Conservation (phyloP, 2,888 invertebrate species). For the Trisateles emortualis region DNA sequence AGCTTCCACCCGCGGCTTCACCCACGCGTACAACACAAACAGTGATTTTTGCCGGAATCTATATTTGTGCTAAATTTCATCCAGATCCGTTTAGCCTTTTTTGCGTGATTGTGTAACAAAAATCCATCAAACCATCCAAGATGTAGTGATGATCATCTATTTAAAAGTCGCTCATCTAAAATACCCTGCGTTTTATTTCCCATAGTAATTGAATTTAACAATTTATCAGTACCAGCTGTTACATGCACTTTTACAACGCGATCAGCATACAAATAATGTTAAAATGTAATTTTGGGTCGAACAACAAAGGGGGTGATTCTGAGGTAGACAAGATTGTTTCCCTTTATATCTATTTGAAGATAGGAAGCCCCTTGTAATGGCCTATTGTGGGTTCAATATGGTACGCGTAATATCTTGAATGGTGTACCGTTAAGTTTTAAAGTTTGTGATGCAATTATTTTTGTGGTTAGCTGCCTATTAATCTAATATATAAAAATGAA, state of each 20-base stretch:
- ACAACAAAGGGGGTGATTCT: constrained; percentile 12
- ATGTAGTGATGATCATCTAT: too few relatives aligned
- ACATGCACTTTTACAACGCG: constrained; percentile 1
- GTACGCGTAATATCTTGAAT: constrained; percentile 17
- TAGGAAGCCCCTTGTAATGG: constrained; percentile 26
- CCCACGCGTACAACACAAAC: too few relatives aligned
- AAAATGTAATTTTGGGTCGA: constrained; percentile 14
- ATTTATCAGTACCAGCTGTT: constrained; percentile 2
- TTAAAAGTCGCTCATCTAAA: too few relatives aligned
- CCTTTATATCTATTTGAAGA: constrained; percentile 26
- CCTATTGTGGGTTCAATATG: constrained; percentile 29
- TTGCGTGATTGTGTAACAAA: too few relatives aligned
- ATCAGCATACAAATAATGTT: constrained; percentile 13
- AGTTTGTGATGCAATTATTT: constrained; percentile 12
- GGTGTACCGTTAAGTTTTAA: constrained; percentile 18
- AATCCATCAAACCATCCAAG: too few relatives aligned
- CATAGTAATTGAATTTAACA: constrained; percentile 5
- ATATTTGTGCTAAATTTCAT: too few relatives aligned
- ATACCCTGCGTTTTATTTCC: too few relatives aligned
- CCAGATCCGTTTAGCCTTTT: too few relatives aligned
- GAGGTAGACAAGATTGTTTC: constrained; percentile 20
- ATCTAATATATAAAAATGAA: too few relatives aligned
- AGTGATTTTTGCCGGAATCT: too few relatives aligned
- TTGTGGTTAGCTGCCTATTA: neutral
- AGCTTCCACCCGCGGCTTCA: too few relatives aligned